These are phyloP conservation scores for Rhinolophus sinicus DNA, from an alignment of 2,113 vertebrate genomes.

Conservation along the genomic window DNA sequence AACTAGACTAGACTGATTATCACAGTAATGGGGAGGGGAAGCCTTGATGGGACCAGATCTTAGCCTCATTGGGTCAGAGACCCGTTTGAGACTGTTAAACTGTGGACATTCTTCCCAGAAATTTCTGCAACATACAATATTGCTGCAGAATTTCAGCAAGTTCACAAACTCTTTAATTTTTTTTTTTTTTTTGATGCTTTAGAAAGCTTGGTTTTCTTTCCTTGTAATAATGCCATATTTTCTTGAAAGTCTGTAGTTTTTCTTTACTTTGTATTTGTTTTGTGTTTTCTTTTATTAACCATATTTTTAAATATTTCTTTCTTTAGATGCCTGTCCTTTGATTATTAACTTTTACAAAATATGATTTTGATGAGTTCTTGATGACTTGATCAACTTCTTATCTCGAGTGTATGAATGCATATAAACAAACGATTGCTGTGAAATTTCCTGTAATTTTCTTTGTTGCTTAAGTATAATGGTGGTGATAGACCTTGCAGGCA, in stretches of 20 bases:
- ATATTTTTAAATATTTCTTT: background rate
- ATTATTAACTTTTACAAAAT: slow-evolving; percentile 30
- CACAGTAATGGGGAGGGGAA: background rate
- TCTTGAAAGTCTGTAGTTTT: background rate
- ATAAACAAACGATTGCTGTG: background rate
- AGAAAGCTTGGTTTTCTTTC: background rate
- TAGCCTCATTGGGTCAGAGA: background rate
- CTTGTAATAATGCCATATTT: background rate
- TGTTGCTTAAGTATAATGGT: background rate
- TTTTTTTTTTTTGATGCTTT: background rate
- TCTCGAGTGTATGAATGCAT: background rate
- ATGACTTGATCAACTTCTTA: background rate
- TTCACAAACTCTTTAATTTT: background rate
- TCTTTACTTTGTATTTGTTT: background rate
- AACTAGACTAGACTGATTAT: background rate
- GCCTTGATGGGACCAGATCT: background rate
- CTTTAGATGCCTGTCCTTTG: background rate
- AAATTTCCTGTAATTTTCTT: background rate
- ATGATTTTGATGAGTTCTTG: background rate
- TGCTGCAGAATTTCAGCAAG: background rate
- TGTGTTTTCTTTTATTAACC: background rate
- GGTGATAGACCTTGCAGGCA: background rate
- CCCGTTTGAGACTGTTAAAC: background rate
- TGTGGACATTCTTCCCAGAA: background rate
- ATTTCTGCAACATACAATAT: background rate